A percentile compares a stretch with the other conserved stretches of the same genome.
Evolutionary conservation across 92 coral and sea anemone genomes (phyloP).

Genomic region (Porites evermanni): DNA sequence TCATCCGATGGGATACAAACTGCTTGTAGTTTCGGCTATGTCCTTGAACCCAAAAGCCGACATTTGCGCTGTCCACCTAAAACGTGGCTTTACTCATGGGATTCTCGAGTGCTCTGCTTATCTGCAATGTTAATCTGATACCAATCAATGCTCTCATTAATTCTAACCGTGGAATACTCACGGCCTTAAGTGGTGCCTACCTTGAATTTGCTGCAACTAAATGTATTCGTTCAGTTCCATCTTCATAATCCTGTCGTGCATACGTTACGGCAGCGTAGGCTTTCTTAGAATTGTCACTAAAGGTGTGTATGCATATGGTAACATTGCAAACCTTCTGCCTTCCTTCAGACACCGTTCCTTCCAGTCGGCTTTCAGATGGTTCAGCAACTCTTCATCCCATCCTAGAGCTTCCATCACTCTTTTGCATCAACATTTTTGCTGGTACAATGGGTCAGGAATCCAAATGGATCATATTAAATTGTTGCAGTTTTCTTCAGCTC

Average conservation of each 20-base stretch:
- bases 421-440: background rate
- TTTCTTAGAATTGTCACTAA: too few species aligned
- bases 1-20: constrained; percentile 71
- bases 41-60: constrained; percentile 68
- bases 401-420: too few species aligned
- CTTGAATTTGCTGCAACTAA: background rate
- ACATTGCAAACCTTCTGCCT: too few species aligned
- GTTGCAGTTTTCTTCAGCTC: constrained; percentile 51
- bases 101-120: constrained; percentile 54
- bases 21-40: constrained; percentile 65
- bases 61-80: constrained; percentile 68
- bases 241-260: too few species aligned
- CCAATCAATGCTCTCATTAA: constrained; percentile 72
- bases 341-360: too few species aligned
- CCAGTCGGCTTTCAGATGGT: too few species aligned
- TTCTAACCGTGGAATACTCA: constrained; percentile 26
- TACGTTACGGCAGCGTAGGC: too few species aligned
- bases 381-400: too few species aligned
- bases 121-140: constrained; percentile 56
- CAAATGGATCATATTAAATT: constrained; percentile 46
- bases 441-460: constrained; percentile 35
- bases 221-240: too few species aligned
- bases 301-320: too few species aligned
- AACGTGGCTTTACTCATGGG: constrained; percentile 49
- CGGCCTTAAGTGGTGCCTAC: background rate